Base-by-base conservation (phyloP, 2,888 invertebrate species). In the Sarcophaga rosellei region DNA sequence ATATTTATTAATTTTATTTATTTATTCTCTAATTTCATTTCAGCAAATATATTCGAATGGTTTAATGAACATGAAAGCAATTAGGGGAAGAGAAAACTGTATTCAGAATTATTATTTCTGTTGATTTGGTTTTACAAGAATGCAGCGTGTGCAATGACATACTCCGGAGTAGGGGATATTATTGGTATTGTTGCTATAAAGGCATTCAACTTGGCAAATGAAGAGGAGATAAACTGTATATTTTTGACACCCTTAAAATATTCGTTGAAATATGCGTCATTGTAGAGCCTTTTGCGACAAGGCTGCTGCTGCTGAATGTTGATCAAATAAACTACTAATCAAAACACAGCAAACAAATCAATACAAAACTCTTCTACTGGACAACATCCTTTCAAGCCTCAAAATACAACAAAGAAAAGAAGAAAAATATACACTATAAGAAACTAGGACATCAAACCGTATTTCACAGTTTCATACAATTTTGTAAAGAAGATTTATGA, bases 261-360 rank as follows among this genome's bases (percentile, higher is more conserved):
- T 68, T 0, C 25, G 8, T 47, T 69, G 21, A 57, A 79, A 79
- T 61, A 75, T 74, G 74, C 63, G 63, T 63, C 68, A 79, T 57
- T 79, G 47, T 45, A 57, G 69, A 63, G 20, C 57, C 57, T 69
- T 65, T 62, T 21, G n/a, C 12, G 4, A 23, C 20, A 74, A 53
- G 45, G n/a, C 53, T 68, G 63, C 57, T 68, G 63, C 57, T 57
- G 35, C 8, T 35, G 35, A 35, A 35, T 35, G 35, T n/a, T 57
- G 15, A 57, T n/a, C 20, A 53, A 57, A 63, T 21, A n/a, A 62
- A 81, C 12, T 17, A 81, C 12, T 17, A 75, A 70, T 2, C 20
- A 76, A 69, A n/a, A 45, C 25, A 57, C 35, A 10, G 69, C 53
- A 11, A 21, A 20, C 47, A 62, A 72, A 68, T 57, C n/a, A 68